Percentiles rank a stretch among this genome's conserved stretches.
Conservation (phyloP, 2,888 invertebrate species). For the Acleris literana region DNA sequence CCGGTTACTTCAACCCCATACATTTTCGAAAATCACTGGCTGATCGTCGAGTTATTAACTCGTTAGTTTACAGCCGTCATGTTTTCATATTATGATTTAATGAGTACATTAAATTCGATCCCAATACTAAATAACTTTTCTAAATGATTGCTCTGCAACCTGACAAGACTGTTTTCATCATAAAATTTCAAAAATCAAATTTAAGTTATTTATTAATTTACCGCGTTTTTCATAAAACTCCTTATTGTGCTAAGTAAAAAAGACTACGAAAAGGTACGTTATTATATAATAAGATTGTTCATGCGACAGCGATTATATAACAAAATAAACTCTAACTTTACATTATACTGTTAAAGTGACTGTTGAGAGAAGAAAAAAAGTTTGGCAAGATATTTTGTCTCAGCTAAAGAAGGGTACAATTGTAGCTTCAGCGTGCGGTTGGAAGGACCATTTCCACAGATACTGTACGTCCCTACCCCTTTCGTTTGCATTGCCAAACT, state of each 20-base stretch:
- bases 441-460: slow-evolving; percentile 5
- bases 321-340: slow-evolving; percentile 27
- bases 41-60: no score
- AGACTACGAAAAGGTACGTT: slow-evolving; percentile 26
- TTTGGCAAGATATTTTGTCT: slow-evolving; percentile 31
- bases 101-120: no score
- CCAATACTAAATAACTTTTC: no score
- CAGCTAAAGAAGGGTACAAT: slow-evolving; percentile 15
- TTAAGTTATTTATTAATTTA: background rate
- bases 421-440: slow-evolving; percentile 3
- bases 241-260: slow-evolving; percentile 27
- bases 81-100: no score
- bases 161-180: slow-evolving; percentile 14
- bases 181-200: background rate
- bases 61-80: no score
- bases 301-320: slow-evolving; percentile 23
- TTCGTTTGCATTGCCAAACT: slow-evolving; percentile 28
- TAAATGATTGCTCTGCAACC: slow-evolving; percentile 1
- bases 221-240: slow-evolving; percentile 25
- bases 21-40: no score
- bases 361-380: slow-evolving; percentile 32
- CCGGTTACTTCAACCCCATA: no score
- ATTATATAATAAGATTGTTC: slow-evolving; percentile 33
- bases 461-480: background rate
- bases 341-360: slow-evolving; percentile 30